phyloP scores from a whole-genome alignment of 2,888 invertebrate genomes.

The Phyto melanocephala region DNA sequence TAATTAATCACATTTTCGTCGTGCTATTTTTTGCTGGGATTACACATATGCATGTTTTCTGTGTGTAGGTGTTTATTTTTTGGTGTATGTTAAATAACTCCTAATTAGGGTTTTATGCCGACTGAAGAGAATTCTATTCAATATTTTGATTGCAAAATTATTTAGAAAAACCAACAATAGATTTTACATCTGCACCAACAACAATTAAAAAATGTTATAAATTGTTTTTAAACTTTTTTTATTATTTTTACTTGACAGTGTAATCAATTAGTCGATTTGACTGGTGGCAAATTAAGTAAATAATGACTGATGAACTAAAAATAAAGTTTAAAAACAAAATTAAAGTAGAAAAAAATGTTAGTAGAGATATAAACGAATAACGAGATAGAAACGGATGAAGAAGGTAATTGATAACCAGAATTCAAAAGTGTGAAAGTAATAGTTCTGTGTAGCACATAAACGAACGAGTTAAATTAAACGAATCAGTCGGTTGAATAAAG shows the following conservation, averaged over 20 bases:
- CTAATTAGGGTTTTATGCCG: constrained; percentile 29
- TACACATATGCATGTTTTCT: too few species aligned
- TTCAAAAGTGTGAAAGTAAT: background rate
- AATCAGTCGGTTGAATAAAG: too few species aligned
- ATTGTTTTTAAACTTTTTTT: background rate
- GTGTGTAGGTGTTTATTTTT: too few species aligned
- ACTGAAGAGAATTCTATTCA: background rate
- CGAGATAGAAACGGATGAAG: background rate
- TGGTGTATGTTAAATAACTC: background rate
- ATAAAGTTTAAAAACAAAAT: background rate
- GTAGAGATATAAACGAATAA: background rate
- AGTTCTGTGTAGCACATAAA: too few species aligned
- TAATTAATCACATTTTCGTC: too few species aligned
- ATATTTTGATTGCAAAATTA: constrained; percentile 6
- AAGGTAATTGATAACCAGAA: background rate
- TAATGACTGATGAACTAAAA: background rate
- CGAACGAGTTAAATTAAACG: too few species aligned
- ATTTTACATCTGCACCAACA: background rate
- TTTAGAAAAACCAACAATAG: constrained; percentile 24
- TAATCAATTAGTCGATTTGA: constrained; percentile 24
- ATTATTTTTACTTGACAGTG: background rate
- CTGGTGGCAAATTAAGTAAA: background rate
- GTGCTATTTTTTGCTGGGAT: too few species aligned
- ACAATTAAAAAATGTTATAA: constrained; percentile 1
- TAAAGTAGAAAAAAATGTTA: too few species aligned